These are phyloP conservation scores for Sphenodon punctatus DNA, from an alignment of 2,797 vertebrate species.

Conservation along the genomic window DNA sequence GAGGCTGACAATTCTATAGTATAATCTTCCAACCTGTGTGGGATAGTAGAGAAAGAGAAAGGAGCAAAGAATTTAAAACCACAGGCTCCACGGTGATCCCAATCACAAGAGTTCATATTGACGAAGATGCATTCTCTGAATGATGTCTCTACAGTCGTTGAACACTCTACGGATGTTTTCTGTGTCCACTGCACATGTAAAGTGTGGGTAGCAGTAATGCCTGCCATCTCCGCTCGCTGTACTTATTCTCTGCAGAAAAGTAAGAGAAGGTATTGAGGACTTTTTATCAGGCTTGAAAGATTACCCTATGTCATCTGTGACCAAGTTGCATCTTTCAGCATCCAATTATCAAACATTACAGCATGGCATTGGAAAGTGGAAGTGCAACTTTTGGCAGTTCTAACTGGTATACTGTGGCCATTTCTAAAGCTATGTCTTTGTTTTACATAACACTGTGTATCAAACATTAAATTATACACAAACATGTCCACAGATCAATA, in stretches of 20 bases:
- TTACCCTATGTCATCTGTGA: background rate
- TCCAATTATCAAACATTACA: background rate
- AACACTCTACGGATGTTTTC: constrained; percentile 97
- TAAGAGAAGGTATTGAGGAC: background rate
- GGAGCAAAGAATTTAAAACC: constrained; percentile 80
- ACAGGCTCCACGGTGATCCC: constrained; percentile 74
- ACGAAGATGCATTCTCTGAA: constrained; percentile 95
- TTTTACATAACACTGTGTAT: background rate
- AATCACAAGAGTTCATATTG: constrained; percentile 97
- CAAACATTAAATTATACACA: background rate
- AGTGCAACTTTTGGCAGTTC: too few relatives aligned
- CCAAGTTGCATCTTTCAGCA: rapidly evolving
- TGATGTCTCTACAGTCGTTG: constrained; percentile 98
- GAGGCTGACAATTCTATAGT: constrained; percentile 82
- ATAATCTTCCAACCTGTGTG: constrained; percentile 82
- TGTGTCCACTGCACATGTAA: constrained; percentile 94
- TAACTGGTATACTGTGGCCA: too few relatives aligned
- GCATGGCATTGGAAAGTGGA: background rate
- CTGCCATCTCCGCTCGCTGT: constrained; percentile 90
- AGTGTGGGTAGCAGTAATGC: constrained; percentile 97
- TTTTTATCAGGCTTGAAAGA: rapidly evolving
- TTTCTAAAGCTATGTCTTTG: background rate
- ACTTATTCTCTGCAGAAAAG: constrained; percentile 88
- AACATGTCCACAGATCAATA: background rate
- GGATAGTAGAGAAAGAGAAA: constrained; percentile 62